Evolutionary conservation across 1,140 invertebrate species (phyloP).

Genomic region (Protaetia brevitarsis): DNA sequence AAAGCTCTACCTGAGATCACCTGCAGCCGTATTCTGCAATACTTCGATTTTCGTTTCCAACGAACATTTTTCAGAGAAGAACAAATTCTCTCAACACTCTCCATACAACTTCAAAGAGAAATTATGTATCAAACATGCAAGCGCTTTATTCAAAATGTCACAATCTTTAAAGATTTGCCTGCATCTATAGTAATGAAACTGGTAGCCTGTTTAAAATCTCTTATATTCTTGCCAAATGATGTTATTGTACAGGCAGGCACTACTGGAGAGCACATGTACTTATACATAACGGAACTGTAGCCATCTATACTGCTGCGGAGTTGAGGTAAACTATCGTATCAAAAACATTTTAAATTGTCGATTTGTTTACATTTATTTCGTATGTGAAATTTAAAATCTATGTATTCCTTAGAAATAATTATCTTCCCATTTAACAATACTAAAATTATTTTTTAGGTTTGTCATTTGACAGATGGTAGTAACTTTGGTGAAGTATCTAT

Average conservation of each 20-base stretch:
- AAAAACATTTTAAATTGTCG: neutral
- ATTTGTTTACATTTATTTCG: neutral
- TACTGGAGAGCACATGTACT: constrained; percentile 58
- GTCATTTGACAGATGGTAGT: constrained; percentile 40
- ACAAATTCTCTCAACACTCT: neutral
- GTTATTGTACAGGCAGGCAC: constrained; percentile 54
- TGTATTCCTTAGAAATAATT: neutral
- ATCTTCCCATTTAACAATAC: too few species aligned
- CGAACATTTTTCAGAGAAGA: constrained; percentile 6
- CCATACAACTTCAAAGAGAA: neutral
- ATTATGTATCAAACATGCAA: neutral
- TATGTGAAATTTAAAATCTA: neutral
- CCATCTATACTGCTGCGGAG: constrained; percentile 54
- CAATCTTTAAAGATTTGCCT: constrained; percentile 37
- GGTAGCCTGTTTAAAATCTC: constrained; percentile 32
- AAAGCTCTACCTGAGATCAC: neutral
- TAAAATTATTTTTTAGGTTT: constrained; percentile 27
- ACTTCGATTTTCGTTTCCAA: constrained; percentile 21
- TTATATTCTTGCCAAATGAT: constrained; percentile 40
- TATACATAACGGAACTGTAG: constrained; percentile 55
- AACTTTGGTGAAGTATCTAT: constrained; percentile 46
- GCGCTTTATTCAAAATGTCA: constrained; percentile 29
- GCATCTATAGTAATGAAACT: constrained; percentile 31
- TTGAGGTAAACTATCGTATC: constrained; percentile 49
- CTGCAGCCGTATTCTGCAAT: constrained; percentile 12